Base-by-base conservation (phyloP, 2,888 invertebrate genomes). In the Drosophila austrosaltans region DNA sequence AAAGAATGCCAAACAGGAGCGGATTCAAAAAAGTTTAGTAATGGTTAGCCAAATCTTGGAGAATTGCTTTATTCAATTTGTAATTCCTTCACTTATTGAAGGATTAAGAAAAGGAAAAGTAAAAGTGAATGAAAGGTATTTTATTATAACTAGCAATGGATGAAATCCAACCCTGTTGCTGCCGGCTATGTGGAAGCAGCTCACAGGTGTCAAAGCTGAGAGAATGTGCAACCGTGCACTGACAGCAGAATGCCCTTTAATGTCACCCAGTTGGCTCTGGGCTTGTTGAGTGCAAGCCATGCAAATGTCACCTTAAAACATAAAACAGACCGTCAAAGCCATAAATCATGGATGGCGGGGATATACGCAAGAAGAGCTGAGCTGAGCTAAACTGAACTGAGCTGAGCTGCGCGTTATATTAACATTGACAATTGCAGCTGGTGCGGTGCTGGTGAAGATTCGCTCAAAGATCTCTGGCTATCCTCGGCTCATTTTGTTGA, bases 211-310 rank as follows among this genome's bases (percentile, higher is more conserved):
- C 89, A 89, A 63, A 60, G 66, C 63, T 54, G 60, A 63, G 86
- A 75, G 82, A 79, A 77, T 77, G 77, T 80, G 83, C 86, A 85
- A 65, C 85, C 85, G 63, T 48, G 54, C 44, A 48, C 75, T 91
- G 90, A 90, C 90, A 90, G 90, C 81, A 90, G 91, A 90, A 90
- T 90, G 90, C 90, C 89, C 90, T 91, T 90, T 91, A 90, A 91
- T 89, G 88, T 90, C 79, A 79, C 83, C 75, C 22, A 39, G 61
- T 63, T 75, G 40, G 64, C 73, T 69, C 64, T 32, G 70, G 62
- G 77, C 73, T 66, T 63, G 40, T 10, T 76, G 82, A 73, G 70
- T 81, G 63, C 66, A 68, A 75, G 71, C 75, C 75, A 76, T 76
- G 77, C 76, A 77, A 82, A 80, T 78, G 77, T 78, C 78, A 73